These are phyloP conservation scores for Pantelozetes paolii DNA, from an alignment of 2,888 invertebrate species.

Conservation along the genomic window DNA sequence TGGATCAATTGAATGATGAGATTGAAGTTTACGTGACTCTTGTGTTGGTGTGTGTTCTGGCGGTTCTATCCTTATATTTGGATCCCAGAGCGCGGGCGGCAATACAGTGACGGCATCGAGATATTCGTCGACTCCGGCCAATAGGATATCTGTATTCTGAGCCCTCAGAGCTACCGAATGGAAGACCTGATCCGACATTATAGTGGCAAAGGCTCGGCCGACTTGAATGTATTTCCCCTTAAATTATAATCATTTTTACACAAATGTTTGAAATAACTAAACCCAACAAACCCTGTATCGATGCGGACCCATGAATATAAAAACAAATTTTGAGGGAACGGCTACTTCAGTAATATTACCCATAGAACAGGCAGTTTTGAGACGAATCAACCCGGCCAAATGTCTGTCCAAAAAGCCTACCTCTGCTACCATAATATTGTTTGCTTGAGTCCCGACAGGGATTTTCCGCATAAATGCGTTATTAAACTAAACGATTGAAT, in stretches of 20 bases:
- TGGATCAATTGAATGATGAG: too few species aligned
- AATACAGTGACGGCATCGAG: slow-evolving; percentile 83
- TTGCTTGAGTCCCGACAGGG: slow-evolving; percentile 91
- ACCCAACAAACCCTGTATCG: slow-evolving; percentile 28
- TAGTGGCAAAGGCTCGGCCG: slow-evolving; percentile 91
- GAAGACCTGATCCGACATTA: slow-evolving; percentile 96
- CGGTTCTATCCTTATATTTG: slow-evolving; percentile 86
- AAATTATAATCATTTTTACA: too few species aligned
- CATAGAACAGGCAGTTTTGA: slow-evolving; percentile 79
- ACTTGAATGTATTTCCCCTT: too few species aligned
- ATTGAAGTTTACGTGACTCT: slow-evolving; percentile 48
- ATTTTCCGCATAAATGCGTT: slow-evolving; percentile 93
- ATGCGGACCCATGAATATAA: slow-evolving; percentile 75
- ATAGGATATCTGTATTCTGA: slow-evolving; percentile 75
- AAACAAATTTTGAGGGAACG: slow-evolving; percentile 89
- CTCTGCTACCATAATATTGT: slow-evolving; percentile 95
- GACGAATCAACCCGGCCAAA: slow-evolving; percentile 84
- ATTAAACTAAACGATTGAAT: too few species aligned
- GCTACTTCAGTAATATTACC: slow-evolving; percentile 96
- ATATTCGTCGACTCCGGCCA: slow-evolving; percentile 94
- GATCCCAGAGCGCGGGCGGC: slow-evolving; percentile 97
- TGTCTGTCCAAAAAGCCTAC: slow-evolving; percentile 90
- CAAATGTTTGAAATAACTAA: too few species aligned
- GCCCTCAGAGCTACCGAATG: slow-evolving; percentile 96
- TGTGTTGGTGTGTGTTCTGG: slow-evolving; percentile 88